Percentiles rank a stretch among this genome's conserved stretches.
Evolutionary conservation across 1,140 invertebrate genomes (phyloP).

Genomic region (Eubasilissa regina): DNA sequence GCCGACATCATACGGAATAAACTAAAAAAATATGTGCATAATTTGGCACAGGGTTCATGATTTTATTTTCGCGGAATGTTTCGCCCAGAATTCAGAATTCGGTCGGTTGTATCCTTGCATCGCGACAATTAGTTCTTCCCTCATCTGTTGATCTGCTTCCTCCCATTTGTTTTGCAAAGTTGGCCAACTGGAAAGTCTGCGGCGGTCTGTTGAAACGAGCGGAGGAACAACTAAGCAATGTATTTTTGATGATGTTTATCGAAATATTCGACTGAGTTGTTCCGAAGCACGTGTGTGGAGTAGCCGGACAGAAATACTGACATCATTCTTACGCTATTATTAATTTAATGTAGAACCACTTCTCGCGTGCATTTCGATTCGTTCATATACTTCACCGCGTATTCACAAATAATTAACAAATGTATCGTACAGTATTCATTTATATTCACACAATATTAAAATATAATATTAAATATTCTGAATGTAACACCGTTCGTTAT

Average conservation of each 20-base stretch:
- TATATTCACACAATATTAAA: background rate
- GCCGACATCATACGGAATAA: background rate
- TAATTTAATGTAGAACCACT: constrained; percentile 16
- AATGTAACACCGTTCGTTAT: background rate
- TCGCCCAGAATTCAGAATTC: background rate
- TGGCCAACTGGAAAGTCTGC: background rate
- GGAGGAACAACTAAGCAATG: background rate
- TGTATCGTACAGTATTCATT: background rate
- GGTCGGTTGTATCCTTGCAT: background rate
- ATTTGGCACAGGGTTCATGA: constrained; percentile 3
- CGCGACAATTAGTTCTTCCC: background rate
- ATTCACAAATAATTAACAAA: background rate
- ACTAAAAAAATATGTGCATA: constrained; percentile 24
- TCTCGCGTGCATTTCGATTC: constrained; percentile 9
- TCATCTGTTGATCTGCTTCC: constrained; percentile 7
- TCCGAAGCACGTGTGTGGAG: constrained; percentile 2
- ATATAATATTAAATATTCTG: background rate
- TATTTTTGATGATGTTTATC: background rate
- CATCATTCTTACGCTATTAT: constrained; percentile 27
- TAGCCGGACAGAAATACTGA: constrained; percentile 5
- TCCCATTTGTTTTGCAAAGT: background rate
- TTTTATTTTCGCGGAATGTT: background rate
- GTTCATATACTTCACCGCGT: background rate
- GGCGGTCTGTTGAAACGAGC: background rate
- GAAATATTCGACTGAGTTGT: background rate